Evolutionary conservation across 1,140 invertebrate species (phyloP), one percentile per base, ranked within the genome.

Genomic region (Neoseiulus cucumeris): DNA sequence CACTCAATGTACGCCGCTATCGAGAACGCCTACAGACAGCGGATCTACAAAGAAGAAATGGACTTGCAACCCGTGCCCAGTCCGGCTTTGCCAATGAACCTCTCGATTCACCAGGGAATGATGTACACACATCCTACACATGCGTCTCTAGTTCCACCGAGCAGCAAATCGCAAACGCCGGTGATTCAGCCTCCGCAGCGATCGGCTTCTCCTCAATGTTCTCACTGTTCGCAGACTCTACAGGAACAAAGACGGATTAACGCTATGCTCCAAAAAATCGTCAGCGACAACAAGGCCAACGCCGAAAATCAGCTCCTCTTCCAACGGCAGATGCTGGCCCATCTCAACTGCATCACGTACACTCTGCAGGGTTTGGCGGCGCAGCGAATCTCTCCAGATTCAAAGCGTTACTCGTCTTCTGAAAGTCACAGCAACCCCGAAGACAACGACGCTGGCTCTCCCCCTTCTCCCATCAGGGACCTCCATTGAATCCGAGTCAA

Each of bases 331-430:
- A 59, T 59, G 51, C 25, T 59, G n/a, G 51, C 51, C 4, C 51
- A 59, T 9, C 51, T 59, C 51, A 59, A 59, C 51, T 59, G 51
- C 51, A 59, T 59, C 14, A 59, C 51, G 14, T 59, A 59, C 51
- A 59, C 51, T 2, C 22, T 59, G 22, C 51, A 59, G 22, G 51
- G 51, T 6, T 9, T 59, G 51, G 51, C 14, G 51, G 25, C 51
- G 51, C 51, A 25, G 51, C 4, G 33, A 9, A 39, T 39, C 9
- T 33, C 51, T 2, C 17, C 51, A 14, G 51, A 59, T 25, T 59
- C 51, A n/a, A 59, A 59, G 51, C 51, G 51, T 1, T 59, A 59
- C 51, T 59, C 51, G 51, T 59, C 22, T 1, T 59, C 51, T 14
- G 51, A 59, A 33, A 59, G 51, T 25, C 51, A 59, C 51, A 59